Base-by-base conservation (phyloP, 1,140 invertebrate species). In the Argopecten irradians region DNA sequence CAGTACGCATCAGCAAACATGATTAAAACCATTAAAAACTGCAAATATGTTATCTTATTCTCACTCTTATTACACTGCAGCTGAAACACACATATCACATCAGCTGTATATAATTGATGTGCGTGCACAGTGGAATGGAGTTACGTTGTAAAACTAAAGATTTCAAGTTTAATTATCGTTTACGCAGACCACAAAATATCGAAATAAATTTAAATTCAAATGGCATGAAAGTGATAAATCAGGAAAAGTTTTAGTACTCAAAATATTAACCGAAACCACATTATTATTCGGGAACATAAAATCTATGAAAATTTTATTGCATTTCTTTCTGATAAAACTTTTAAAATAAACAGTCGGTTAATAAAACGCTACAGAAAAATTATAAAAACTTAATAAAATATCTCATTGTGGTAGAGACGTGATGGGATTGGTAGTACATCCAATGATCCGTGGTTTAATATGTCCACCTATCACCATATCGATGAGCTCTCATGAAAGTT, bases 181-280 rank as follows among this genome's bases (percentile, higher is more conserved):
- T 28, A n/a, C 7, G 28, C 55, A 28, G 55, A 71, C 55, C 55
- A 71, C 55, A 71, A 71, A 71, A 71, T 71, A 71, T 71, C 55
- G 13, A 71, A 71, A 71, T 71, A n/a, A 71, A 71, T 71, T 71
- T 71, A 71, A 71, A 71, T 71, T 28, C 5, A 71, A 71, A 71
- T 71, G 2, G 28, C 55, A 71, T n/a, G 22, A n/a, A 71, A 71
- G 16, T 71, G 55, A 71, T 71, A 28, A 71, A 71, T 71, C 8
- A 71, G 55, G 22, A 71, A 71, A 71, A 39, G 5, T 71, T 71
- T 71, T 71, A 71, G 22, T 71, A 71, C n/a, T n/a, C 22, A 71
- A 71, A 28, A 71, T 71, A 71, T 71, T 71, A n/a, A 71, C 55
- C 55, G 55, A 28, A 71, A 71, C 55, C 55, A 71, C 55, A 71